Conservation (phyloP, 2,113 vertebrate genomes). For the Ariopsis seemanni region DNA sequence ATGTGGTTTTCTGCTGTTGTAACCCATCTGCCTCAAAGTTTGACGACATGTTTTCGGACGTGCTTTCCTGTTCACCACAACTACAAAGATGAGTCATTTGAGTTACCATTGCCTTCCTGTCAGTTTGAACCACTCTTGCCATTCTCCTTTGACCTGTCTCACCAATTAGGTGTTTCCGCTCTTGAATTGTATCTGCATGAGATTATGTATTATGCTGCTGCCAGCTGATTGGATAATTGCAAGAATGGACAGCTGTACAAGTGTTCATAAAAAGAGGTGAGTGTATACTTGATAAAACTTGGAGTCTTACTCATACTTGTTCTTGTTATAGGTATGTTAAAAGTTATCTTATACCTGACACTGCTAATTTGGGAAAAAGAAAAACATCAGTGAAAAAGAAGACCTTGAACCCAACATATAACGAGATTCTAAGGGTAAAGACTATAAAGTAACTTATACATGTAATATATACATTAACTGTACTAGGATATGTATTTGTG, state of each 20-base stretch:
- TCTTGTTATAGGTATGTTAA: conserved; percentile 85
- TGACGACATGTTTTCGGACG: background rate
- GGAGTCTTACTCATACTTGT: background rate
- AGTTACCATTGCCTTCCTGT: background rate
- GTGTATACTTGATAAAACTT: background rate
- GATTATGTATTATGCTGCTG: background rate
- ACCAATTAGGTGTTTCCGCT: background rate
- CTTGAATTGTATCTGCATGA: background rate
- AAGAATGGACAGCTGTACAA: background rate
- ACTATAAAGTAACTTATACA: background rate
- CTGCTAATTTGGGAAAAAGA: conserved; percentile 88
- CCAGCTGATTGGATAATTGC: background rate
- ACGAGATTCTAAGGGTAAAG: conserved; percentile 89
- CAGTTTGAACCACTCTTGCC: background rate
- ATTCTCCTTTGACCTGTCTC: background rate
- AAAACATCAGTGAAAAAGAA: conserved; percentile 95
- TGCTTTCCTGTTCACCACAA: background rate
- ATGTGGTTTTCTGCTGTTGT: background rate
- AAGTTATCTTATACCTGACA: conserved; percentile 89
- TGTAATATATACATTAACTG: background rate
- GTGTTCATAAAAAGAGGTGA: background rate
- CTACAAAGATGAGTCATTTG: background rate
- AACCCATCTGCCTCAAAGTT: background rate
- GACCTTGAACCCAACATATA: conserved; percentile 90
- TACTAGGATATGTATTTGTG: background rate